Conservation (phyloP, 2,888 invertebrate species). For the Oxystoma pomonae region DNA sequence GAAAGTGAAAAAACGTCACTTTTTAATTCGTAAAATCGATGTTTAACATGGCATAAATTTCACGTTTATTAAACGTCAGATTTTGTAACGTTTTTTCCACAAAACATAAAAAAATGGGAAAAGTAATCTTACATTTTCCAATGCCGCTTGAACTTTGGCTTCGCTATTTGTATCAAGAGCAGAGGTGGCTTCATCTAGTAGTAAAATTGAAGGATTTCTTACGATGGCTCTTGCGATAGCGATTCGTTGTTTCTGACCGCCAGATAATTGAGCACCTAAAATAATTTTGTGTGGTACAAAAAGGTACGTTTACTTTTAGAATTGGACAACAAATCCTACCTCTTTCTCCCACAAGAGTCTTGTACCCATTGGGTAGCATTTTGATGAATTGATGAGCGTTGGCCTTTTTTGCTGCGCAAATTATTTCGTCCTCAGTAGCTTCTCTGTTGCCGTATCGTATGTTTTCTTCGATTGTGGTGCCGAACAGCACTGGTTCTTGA, state of each 20-base stretch:
- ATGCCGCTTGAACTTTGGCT: constrained; percentile 76
- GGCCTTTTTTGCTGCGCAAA: constrained; percentile 65
- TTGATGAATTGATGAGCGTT: constrained; percentile 76
- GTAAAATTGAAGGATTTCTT: constrained; percentile 71
- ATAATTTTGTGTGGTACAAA: no score
- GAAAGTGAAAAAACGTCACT: no score
- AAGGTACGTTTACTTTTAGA: no score
- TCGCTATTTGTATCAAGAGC: constrained; percentile 88
- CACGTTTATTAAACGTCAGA: no score
- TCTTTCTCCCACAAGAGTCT: constrained; percentile 80
- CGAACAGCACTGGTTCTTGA: constrained; percentile 87
- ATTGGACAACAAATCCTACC: constrained; percentile 38
- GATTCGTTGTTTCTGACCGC: constrained; percentile 86
- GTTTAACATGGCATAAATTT: no score
- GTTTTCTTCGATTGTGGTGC: constrained; percentile 79
- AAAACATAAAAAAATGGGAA: no score
- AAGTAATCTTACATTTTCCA: constrained; percentile 52
- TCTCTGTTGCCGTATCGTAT: constrained; percentile 69
- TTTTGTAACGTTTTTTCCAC: no score
- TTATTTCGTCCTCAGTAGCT: constrained; percentile 63
- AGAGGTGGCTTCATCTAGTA: constrained; percentile 86
- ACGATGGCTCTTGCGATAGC: constrained; percentile 87
- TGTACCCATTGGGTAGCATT: constrained; percentile 71
- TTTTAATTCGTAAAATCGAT: no score
- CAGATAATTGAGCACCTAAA: constrained; percentile 67